Base-by-base conservation (phyloP, 2,888 invertebrate species). In the Cerceris rybyensis region DNA sequence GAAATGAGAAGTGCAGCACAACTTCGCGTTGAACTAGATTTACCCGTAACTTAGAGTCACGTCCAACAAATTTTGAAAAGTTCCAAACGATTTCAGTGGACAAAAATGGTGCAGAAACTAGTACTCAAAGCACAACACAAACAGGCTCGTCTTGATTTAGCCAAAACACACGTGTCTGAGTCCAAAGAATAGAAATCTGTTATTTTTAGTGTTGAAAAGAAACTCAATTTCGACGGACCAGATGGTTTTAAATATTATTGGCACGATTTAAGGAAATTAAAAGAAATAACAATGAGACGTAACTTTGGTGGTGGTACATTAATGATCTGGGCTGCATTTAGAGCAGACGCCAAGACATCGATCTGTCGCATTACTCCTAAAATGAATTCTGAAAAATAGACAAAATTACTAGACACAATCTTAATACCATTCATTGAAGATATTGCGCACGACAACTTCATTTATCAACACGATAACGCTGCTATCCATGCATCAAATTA, bases 161-260 rank as follows among this genome's bases (percentile, higher is more conserved):
- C 17, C 0, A 16, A 28, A 70, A 63, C 42, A 8, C 57, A 64
- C 16, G 57, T 57, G 58, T 28, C 55, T 6, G 64, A 17, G 57
- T 6, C 9, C 16, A 17, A 70, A 7, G 39, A 70, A 39, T 70
- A 49, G 70, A 14, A 46, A 64, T 46, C 16, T 55, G 64, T 70
- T n/a, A 63, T 70, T 14, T 70, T 54, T 55, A 57, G 57, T n/a
- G 70, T 64, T 8, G 64, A 64, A 39, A 63, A 50, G 17, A 64
- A 70, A 64, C 46, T 70, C 41, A 70, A 70, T 64, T 52, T 70
- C 7, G 70, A 61, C 14, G 61, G 70, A 5, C 54, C 61, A 7
- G 70, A 61, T 52, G 70, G 64, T 28, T 70, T 55, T 28, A 70
- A 70, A 42, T 41, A 70, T 57, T 70, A 70, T 64, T 70, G 64